Evolutionary conservation across 2,888 invertebrate genomes (phyloP).

Genomic region (Rapana venosa): DNA sequence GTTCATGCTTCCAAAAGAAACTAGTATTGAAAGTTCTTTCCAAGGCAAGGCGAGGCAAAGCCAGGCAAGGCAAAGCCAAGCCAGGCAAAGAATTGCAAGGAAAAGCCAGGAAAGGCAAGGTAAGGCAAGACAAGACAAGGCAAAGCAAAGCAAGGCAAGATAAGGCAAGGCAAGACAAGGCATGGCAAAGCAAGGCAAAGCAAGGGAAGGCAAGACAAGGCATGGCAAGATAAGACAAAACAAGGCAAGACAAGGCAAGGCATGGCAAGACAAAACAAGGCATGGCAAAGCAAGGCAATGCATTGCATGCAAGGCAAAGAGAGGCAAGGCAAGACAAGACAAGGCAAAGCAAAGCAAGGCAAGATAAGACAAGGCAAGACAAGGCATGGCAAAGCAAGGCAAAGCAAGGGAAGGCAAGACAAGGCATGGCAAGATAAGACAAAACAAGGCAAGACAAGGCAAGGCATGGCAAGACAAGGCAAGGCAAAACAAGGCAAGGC

Average conservation of each 20-base stretch:
- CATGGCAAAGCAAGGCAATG: background rate
- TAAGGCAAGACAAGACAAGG: constrained; percentile 14
- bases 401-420: background rate
- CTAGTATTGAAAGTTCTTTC: no score
- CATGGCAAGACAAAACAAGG: background rate
- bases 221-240: background rate
- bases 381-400: background rate
- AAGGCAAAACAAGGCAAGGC: background rate
- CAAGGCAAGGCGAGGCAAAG: background rate
- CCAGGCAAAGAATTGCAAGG: no score
- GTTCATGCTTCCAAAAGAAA: no score
- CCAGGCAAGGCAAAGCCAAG: background rate
- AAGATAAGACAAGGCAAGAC: background rate
- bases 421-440: background rate
- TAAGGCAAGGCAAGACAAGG: background rate
- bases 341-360: background rate
- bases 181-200: background rate
- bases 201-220: background rate
- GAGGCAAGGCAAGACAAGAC: background rate
- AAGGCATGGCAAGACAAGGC: background rate
- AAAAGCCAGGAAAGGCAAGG: no score
- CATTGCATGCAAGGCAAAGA: background rate
- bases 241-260: background rate
- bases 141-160: background rate
- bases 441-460: background rate